Conservation (phyloP, 92 coral and sea anemone genomes). For the Palythoa caribaeorum region DNA sequence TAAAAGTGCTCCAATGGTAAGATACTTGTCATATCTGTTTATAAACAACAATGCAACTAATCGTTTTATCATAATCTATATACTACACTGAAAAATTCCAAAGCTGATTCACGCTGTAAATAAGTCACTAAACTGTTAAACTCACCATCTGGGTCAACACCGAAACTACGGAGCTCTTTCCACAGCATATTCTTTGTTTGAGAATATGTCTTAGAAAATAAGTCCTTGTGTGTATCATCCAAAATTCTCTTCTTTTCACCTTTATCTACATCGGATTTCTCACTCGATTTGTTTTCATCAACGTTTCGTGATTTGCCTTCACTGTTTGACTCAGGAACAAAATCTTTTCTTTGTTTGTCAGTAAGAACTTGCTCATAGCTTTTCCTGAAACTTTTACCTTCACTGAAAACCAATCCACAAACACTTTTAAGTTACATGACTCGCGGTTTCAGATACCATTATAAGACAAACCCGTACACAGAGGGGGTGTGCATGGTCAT, state of each 20-base stretch:
- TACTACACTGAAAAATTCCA: too few relatives aligned
- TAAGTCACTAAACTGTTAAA: background rate
- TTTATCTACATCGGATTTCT: background rate
- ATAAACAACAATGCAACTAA: too few relatives aligned
- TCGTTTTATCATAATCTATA: too few relatives aligned
- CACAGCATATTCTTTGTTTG: conserved; percentile 53
- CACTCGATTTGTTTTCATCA: background rate
- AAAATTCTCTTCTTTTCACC: conserved; percentile 11
- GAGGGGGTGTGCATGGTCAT: too few relatives aligned
- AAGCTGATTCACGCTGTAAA: background rate
- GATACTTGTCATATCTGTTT: too few relatives aligned
- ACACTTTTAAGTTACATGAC: background rate
- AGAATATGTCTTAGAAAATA: conserved; percentile 48
- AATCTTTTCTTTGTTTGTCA: background rate
- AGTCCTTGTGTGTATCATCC: conserved; percentile 61
- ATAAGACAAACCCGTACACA: too few relatives aligned
- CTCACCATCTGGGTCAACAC: conserved; percentile 76
- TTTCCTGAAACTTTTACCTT: conserved; percentile 10
- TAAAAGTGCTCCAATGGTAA: too few relatives aligned
- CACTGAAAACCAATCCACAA: conserved; percentile 3
- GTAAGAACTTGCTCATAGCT: conserved; percentile 4
- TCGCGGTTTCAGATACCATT: too few relatives aligned
- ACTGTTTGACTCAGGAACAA: background rate
- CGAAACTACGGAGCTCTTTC: conserved; percentile 63
- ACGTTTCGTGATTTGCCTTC: background rate